These are phyloP conservation scores for Piprites chloris DNA, from an alignment of 2,113 vertebrate species.

Conservation along the genomic window DNA sequence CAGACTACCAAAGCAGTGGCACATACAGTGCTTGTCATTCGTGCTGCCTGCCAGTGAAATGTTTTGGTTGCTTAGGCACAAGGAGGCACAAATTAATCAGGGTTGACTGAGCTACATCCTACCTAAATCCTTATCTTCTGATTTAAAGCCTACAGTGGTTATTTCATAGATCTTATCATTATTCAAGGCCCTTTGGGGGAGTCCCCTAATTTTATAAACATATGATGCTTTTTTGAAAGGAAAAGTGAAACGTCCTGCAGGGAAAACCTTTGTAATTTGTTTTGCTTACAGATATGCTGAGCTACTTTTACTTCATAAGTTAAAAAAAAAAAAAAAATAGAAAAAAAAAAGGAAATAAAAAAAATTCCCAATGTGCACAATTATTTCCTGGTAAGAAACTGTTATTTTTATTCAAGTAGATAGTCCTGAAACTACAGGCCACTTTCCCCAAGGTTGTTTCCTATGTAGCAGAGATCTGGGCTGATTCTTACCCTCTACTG, in stretches of 20 bases:
- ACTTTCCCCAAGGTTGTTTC: not conserved
- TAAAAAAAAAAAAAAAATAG: not conserved
- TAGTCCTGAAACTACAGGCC: not conserved
- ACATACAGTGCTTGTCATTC: not conserved
- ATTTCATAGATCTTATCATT: constrained; percentile 22
- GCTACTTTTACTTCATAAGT: not conserved
- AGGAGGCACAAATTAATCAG: constrained; percentile 39
- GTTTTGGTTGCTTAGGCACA: constrained; percentile 28
- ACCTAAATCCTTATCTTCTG: constrained; percentile 33
- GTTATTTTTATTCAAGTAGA: not conserved
- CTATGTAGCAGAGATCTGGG: not conserved
- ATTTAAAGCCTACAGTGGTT: constrained; percentile 27
- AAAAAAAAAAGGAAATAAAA: not conserved
- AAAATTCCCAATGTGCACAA: not conserved
- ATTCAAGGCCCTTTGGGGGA: constrained; percentile 5
- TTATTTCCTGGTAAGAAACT: not conserved
- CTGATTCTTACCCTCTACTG: not conserved
- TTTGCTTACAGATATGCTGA: constrained; percentile 40
- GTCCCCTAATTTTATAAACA: constrained; percentile 31
- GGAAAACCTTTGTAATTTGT: constrained; percentile 22
- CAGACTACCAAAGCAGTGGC: not conserved
- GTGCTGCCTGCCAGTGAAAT: not conserved
- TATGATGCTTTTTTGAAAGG: not conserved
- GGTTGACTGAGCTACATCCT: constrained; percentile 15
- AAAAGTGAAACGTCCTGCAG: constrained; percentile 15